phyloP scores from a whole-genome alignment of 2,113 vertebrate genomes.

The Chiloscyllium plagiosum region DNA sequence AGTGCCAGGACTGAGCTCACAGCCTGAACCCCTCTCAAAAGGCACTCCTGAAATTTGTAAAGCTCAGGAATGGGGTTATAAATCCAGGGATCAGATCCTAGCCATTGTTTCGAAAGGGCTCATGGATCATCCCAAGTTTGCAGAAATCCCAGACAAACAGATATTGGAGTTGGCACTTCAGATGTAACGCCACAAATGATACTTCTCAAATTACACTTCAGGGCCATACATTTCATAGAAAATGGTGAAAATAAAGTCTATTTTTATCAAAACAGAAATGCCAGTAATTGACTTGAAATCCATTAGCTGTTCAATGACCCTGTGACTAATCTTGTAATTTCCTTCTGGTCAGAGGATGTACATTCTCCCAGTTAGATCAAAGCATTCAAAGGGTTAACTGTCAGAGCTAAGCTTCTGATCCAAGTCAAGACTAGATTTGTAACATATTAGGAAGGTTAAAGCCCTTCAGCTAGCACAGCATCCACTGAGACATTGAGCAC shows the following conservation, averaged over 20 bases:
- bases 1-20: too few relatives aligned
- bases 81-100: too few relatives aligned
- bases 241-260: not conserved
- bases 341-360: not conserved
- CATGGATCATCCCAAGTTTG: too few relatives aligned
- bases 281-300: not conserved
- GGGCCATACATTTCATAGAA: not conserved
- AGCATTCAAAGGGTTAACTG: not conserved
- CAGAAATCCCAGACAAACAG: too few relatives aligned
- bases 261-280: not conserved
- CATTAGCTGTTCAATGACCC: not conserved
- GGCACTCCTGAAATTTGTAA: too few relatives aligned
- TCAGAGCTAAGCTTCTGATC: not conserved
- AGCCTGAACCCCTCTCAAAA: too few relatives aligned
- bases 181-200: not conserved
- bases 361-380: not conserved
- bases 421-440: not conserved
- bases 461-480: not conserved
- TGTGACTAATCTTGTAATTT: not conserved
- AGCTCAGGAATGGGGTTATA: too few relatives aligned
- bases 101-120: too few relatives aligned
- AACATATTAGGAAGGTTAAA: not conserved
- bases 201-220: not conserved
- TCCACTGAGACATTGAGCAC: not conserved
- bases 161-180: not conserved